Evolutionary conservation across 2,797 vertebrate species (phyloP).

Genomic region (Anableps anableps): DNA sequence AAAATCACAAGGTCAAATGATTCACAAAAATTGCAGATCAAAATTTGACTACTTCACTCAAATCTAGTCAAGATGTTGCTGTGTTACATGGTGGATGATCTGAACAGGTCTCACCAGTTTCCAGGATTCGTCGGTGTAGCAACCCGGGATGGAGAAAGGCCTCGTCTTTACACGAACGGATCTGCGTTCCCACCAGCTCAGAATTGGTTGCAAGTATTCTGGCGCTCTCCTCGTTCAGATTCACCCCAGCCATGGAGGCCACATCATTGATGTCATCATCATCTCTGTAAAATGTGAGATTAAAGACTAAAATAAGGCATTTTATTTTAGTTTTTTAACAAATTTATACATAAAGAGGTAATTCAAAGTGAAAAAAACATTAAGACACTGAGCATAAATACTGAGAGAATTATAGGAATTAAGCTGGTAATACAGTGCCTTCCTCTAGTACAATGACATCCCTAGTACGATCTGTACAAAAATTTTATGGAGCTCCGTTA

Average conservation of each 20-base stretch:
- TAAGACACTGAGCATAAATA: neutral
- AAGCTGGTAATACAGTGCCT: neutral
- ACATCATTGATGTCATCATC: slow-evolving; percentile 93
- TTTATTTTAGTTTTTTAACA: neutral
- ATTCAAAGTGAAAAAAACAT: neutral
- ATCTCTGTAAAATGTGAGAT: slow-evolving; percentile 75
- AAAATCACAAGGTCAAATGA: neutral
- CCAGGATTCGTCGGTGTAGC: slow-evolving; percentile 87
- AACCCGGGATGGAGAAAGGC: slow-evolving; percentile 86
- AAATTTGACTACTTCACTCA: neutral
- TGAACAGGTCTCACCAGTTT: slow-evolving; percentile 79
- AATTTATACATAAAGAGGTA: neutral
- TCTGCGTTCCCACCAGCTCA: slow-evolving; percentile 87
- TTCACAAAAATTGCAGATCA: neutral
- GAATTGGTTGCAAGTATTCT: slow-evolving; percentile 88
- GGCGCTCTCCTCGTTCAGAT: slow-evolving; percentile 89
- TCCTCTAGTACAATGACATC: neutral
- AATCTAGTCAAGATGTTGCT: neutral
- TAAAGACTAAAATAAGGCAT: slow-evolving; percentile 5
- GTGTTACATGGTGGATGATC: neutral
- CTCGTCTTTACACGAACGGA: slow-evolving; percentile 90
- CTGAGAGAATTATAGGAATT: neutral
- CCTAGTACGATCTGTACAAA: neutral
- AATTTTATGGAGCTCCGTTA: slow-evolving; percentile 5
- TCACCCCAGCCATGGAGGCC: slow-evolving; percentile 89